Evolutionary conservation across 2,888 invertebrate species (phyloP), one percentile per base, ranked within the genome.

Genomic region (Apoda limacodes): DNA sequence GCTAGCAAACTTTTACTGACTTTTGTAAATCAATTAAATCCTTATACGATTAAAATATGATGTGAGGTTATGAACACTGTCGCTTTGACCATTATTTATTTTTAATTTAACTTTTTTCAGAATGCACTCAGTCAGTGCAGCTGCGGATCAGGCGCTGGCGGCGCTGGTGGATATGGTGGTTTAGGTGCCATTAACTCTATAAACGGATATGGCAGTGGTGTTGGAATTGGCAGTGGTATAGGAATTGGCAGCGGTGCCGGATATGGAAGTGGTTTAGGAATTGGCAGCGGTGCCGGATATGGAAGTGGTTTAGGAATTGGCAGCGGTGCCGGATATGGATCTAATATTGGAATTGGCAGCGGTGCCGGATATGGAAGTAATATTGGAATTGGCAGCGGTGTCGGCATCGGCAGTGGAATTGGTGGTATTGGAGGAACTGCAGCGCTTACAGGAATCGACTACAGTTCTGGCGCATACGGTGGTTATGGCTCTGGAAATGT

Each of bases 251-350:
- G 17, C 5, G 17, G 17, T 17, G 17, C 17, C 7, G 17, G 17
- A 17, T 17, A 17, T 17, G 17, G 17, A 5, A 6, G 7, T 7
- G 17, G 17, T 17, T 17, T 17, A 6, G 17, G 17, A 5, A 7
- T 5, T 17, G 5, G 5, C 17, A 17, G 7, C 17, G 17, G 7
- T 17, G 17, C 17, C 5, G 17, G 5, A 17, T 5, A 5, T 17
- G 5, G 5, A 6, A 7, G 17, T 17, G 17, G 17, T 17, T 7
- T 17, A 7, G n/a, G n/a, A n/a, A 17, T 7, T 17, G 17, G 17
- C 17, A 17, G 45, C 50, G 17, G 17, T 17, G 17, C 17, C 7
- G 17, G 17, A 17, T 17, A 17, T 17, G 17, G 17, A 5, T 17
- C 5, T 17, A 7, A 7, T 17, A 7, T 7, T 17, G 17, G 17